Percentiles rank a stretch among this genome's conserved stretches.
Evolutionary conservation across 2,113 vertebrate genomes (phyloP).

Genomic region (Gadus macrocephalus): DNA sequence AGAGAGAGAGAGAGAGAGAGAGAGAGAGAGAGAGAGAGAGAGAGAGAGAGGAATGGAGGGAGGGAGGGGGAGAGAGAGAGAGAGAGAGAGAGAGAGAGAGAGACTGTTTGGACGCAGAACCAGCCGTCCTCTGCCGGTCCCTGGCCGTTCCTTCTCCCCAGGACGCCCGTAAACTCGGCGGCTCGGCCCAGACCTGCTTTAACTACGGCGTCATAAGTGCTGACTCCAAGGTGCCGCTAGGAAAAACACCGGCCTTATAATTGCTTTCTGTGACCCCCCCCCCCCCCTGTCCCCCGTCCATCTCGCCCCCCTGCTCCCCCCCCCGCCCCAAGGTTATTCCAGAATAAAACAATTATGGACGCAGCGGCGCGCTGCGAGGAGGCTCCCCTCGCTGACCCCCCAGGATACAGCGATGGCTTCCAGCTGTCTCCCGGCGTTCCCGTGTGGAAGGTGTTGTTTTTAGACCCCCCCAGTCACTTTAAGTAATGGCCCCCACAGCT

Average conservation of each 20-base stretch:
- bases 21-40: too few species aligned
- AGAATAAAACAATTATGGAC: conserved; percentile 66
- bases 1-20: too few species aligned
- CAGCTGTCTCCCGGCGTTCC: background rate
- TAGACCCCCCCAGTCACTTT: background rate
- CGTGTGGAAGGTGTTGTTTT: background rate
- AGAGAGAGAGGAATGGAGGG: too few species aligned
- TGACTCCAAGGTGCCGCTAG: conserved; percentile 60
- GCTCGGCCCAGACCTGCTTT: conserved; percentile 31
- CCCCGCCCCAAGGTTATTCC: conserved; percentile 59
- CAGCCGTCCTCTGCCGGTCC: conserved; percentile 3
- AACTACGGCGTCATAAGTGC: conserved; percentile 31
- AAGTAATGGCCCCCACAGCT: background rate
- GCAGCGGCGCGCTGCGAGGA: too few species aligned
- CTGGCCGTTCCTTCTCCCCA: conserved; percentile 9
- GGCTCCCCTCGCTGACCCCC: background rate
- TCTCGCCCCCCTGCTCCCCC: conserved; percentile 20
- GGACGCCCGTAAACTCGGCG: conserved; percentile 45
- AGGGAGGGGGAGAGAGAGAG: too few species aligned
- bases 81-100: too few species aligned
- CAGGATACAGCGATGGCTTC: background rate
- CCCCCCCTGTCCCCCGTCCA: conserved; percentile 10
- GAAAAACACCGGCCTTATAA: conserved; percentile 66
- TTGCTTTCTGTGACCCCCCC: conserved; percentile 38
- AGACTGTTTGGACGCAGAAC: conserved; percentile 22